Conservation (phyloP, 1,140 invertebrate genomes). For the Orchestia grillus region DNA sequence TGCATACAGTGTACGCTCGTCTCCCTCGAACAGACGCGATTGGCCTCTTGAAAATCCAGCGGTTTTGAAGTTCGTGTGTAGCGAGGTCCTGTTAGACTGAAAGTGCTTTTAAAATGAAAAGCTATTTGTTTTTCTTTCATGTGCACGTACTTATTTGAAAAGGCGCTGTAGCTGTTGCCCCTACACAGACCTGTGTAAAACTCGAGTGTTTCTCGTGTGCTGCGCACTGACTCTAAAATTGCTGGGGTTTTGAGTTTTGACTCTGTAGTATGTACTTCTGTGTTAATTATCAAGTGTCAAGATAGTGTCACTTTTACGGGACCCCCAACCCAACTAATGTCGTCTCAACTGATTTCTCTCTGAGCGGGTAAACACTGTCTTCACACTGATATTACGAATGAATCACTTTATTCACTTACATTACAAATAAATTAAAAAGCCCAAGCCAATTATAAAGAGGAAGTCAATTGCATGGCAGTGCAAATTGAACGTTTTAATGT, state of each 20-base stretch:
- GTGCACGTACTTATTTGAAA: neutral
- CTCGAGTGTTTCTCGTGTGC: neutral
- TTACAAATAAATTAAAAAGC: neutral
- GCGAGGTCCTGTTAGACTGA: too few species aligned
- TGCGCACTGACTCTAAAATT: neutral
- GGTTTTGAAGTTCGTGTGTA: neutral
- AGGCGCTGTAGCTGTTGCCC: neutral
- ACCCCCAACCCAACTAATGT: too few species aligned
- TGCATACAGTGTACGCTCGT: neutral
- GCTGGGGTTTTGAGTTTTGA: neutral
- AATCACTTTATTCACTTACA: neutral
- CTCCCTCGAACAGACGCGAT: neutral
- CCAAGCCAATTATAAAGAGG: neutral
- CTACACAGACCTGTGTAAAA: neutral
- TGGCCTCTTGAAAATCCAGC: neutral
- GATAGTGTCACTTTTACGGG: neutral
- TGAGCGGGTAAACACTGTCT: neutral
- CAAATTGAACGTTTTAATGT: neutral
- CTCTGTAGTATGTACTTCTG: neutral
- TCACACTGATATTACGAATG: too few species aligned
- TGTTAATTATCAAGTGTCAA: too few species aligned
- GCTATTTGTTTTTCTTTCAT: neutral
- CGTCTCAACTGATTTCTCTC: too few species aligned
- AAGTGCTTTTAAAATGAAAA: neutral
- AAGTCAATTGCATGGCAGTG: neutral